Evolutionary conservation across 1,140 invertebrate species (phyloP), one percentile per base, ranked within the genome.

Genomic region (Bilobella aurantiaca): DNA sequence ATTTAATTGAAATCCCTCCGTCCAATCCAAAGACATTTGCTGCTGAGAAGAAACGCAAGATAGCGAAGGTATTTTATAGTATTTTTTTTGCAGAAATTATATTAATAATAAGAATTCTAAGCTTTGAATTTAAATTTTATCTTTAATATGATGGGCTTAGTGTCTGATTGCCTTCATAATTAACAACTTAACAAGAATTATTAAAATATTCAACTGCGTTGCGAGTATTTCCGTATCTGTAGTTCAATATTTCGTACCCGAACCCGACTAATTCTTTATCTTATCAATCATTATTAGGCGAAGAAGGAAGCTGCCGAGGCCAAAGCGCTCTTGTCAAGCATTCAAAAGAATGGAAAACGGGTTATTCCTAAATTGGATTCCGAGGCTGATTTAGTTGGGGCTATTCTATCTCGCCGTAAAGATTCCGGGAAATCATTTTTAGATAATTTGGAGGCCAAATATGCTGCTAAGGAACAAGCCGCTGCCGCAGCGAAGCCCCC

Each of bases 251-350:
- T n/a, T n/a, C n/a, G n/a, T n/a, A n/a, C n/a, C n/a, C n/a, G n/a
- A n/a, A n/a, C n/a, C n/a, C n/a, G n/a, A n/a, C n/a, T n/a, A n/a
- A n/a, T n/a, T n/a, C n/a, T n/a, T n/a, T n/a, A n/a, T 34, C 32
- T 16, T 34, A 62, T 34, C 30, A 12, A 46, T 37, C 34, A 37
- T 34, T 42, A 14, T 37, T 27, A 70, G 68, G 68, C 68, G 18
- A n/a, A 64, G 25, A 63, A 67, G 28, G 69, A 70, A 28, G 69
- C 65, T 30, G 46, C 32, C 23, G 69, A 70, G 58, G 69, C 69
- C 1, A 63, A 70, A 63, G 42, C 62, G 23, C n/a, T 53, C 1
- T 14, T 58, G 25, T 37, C n/a, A 63, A 16, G 65, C 62, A 27
- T 5, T 64, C 32, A 58, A 61, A 18, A 1, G 65, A 12, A 53